Conservation (phyloP, 2,113 vertebrate genomes). For the Eublepharis macularius region DNA sequence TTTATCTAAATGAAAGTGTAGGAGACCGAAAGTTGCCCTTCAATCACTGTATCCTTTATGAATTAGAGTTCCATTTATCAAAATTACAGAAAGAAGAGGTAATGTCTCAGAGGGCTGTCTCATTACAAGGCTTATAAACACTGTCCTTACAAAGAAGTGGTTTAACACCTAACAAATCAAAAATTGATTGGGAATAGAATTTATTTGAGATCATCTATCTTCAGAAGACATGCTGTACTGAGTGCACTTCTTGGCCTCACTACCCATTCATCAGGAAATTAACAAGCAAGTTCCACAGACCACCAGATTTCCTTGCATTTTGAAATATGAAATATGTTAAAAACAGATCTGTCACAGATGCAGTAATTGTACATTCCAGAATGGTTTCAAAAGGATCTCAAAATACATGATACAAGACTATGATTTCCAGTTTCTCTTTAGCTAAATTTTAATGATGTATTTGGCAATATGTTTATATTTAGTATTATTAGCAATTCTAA, state of each 20-base stretch:
- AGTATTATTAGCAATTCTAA: constrained; percentile 55
- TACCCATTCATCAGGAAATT: constrained; percentile 80
- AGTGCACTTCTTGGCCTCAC: constrained; percentile 73
- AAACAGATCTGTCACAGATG: constrained; percentile 57
- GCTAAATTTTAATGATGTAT: constrained; percentile 60
- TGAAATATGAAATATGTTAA: constrained; percentile 56
- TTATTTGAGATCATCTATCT: constrained; percentile 77
- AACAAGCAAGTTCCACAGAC: constrained; percentile 72
- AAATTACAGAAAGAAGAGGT: constrained; percentile 81
- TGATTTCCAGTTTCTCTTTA: constrained; percentile 23
- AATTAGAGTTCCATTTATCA: constrained; percentile 88
- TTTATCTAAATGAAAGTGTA: constrained; percentile 84
- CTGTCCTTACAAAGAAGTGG: constrained; percentile 81
- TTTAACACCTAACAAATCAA: constrained; percentile 85
- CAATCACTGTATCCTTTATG: constrained; percentile 82
- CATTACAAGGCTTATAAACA: constrained; percentile 84
- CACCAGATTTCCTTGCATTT: constrained; percentile 59
- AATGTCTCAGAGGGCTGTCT: constrained; percentile 79
- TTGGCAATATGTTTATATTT: constrained; percentile 49
- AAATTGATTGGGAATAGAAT: constrained; percentile 78
- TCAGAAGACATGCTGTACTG: constrained; percentile 66
- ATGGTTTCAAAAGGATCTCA: constrained; percentile 54
- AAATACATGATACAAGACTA: constrained; percentile 48
- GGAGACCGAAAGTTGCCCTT: constrained; percentile 74
- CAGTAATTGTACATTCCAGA: constrained; percentile 57